These are phyloP conservation scores for Terebella lapidaria DNA, from an alignment of 2,888 invertebrate species.

Conservation along the genomic window DNA sequence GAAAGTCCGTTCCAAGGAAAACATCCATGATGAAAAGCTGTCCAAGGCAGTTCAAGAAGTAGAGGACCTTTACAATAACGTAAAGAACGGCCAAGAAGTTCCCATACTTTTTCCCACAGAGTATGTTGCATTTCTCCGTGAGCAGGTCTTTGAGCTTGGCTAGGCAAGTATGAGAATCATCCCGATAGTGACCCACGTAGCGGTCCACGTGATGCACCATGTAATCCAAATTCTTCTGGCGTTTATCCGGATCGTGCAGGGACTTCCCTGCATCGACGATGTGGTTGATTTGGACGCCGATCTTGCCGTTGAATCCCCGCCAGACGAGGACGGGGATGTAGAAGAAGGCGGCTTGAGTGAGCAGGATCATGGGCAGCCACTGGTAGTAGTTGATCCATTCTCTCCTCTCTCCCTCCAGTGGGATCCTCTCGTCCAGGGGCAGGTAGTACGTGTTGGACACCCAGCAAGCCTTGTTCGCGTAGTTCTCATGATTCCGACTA, in stretches of 20 bases:
- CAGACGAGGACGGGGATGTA: slow-evolving; percentile 56
- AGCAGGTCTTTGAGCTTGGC: slow-evolving; percentile 43
- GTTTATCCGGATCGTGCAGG: slow-evolving; percentile 32
- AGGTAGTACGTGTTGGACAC: slow-evolving; percentile 57
- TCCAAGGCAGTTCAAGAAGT: slow-evolving; percentile 53
- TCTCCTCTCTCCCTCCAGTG: slow-evolving; percentile 41
- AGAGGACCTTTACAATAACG: slow-evolving; percentile 51
- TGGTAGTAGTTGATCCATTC: slow-evolving; percentile 54
- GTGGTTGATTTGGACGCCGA: slow-evolving; percentile 35
- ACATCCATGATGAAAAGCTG: slow-evolving; percentile 55
- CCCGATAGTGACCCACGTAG: slow-evolving; percentile 50
- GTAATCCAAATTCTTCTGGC: slow-evolving; percentile 50
- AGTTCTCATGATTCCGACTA: slow-evolving; percentile 56
- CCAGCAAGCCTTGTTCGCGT: slow-evolving; percentile 58
- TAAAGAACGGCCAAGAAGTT: slow-evolving; percentile 55
- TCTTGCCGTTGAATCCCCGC: slow-evolving; percentile 54
- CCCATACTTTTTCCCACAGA: slow-evolving; percentile 31
- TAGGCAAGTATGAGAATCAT: slow-evolving; percentile 46
- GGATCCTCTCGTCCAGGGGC: slow-evolving; percentile 52
- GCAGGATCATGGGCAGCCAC: slow-evolving; percentile 56
- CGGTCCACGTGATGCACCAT: slow-evolving; percentile 55
- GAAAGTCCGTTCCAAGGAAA: slow-evolving; percentile 53
- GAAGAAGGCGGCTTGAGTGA: slow-evolving; percentile 55
- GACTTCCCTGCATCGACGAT: slow-evolving; percentile 22
- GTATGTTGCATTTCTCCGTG: slow-evolving; percentile 44